Base-by-base conservation (phyloP, 1,140 invertebrate species). In the Drosophila parabipectinata region DNA sequence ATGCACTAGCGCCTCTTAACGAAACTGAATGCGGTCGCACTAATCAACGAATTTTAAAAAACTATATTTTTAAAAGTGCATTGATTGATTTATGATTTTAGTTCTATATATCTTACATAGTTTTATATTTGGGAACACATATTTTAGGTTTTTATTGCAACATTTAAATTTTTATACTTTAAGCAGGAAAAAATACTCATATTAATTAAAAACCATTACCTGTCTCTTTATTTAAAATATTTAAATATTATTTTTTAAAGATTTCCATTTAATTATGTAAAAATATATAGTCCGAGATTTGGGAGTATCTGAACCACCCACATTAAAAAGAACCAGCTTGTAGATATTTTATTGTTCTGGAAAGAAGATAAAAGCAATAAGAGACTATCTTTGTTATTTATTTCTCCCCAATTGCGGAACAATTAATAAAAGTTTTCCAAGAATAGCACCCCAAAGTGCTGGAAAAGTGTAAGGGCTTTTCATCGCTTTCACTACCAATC, bases 281-380 rank as follows among this genome's bases (percentile, higher is more conserved):
- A 21, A 3, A 10, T 34, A 34, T 34, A 34, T 34, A 9, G 9
- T 34, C 3, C 8, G 1, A 34, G 1, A 8, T 34, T 34, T 10
- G 8, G 10, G 3, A 8, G 5, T 30, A 4, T n/a, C 34, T 37
- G 10, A 37, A 12, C 10, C 10, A 0, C 12, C 34, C 3, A 37
- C 10, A 37, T 12, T 37, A n/a, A 21, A 21, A 21, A 4, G 12
- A 32, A 12, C 34, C 10, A n/a, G 10, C 12, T 37, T 37, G 34
- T 37, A 4, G 10, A 12, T n/a, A 34, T 10, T 34, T 10, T 10
- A 34, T 34, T 34, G 32, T 34, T 34, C 34, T 37, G 10, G 34
- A 37, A 37, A 37, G 34, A 37, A 37, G 34, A 37, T 37, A 37
- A 37, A 37, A 37, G 34, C 10, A n/a, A 37, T 37, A 37, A 37